These are phyloP conservation scores for Triops longicaudatus DNA, from an alignment of 1,140 invertebrate genomes.

Conservation along the genomic window DNA sequence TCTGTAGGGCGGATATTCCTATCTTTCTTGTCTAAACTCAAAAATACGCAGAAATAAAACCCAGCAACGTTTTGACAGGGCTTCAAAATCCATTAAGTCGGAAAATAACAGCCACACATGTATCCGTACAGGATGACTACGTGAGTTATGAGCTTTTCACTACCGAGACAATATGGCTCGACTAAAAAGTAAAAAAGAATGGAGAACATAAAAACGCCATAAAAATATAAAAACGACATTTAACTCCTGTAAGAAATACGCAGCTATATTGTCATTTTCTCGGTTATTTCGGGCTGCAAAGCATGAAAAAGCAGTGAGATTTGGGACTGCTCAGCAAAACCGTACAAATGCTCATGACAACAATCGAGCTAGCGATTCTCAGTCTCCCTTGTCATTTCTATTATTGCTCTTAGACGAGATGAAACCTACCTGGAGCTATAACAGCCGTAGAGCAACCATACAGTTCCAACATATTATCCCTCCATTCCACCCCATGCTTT, in stretches of 20 bases:
- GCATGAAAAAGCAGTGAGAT: not conserved
- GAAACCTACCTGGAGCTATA: not conserved
- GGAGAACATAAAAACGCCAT: no score
- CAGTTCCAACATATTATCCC: not conserved
- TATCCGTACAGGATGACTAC: not conserved
- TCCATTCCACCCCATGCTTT: no score
- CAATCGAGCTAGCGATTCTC: not conserved
- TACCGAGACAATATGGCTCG: no score
- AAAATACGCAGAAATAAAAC: not conserved
- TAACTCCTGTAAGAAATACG: not conserved
- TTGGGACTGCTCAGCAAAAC: not conserved
- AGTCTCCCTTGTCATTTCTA: not conserved
- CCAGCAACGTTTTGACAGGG: not conserved
- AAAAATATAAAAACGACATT: not conserved
- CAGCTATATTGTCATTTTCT: not conserved
- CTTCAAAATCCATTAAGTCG: not conserved
- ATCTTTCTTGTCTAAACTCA: not conserved
- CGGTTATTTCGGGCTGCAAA: not conserved
- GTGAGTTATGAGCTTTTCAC: not conserved
- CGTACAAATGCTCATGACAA: not conserved
- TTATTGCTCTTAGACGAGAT: conserved; percentile 9
- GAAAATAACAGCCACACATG: not conserved
- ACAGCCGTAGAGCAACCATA: not conserved
- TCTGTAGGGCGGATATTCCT: not conserved
- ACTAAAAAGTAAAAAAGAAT: no score